These are phyloP conservation scores for Clostera curtula DNA, from an alignment of 2,888 invertebrate species.

Conservation along the genomic window DNA sequence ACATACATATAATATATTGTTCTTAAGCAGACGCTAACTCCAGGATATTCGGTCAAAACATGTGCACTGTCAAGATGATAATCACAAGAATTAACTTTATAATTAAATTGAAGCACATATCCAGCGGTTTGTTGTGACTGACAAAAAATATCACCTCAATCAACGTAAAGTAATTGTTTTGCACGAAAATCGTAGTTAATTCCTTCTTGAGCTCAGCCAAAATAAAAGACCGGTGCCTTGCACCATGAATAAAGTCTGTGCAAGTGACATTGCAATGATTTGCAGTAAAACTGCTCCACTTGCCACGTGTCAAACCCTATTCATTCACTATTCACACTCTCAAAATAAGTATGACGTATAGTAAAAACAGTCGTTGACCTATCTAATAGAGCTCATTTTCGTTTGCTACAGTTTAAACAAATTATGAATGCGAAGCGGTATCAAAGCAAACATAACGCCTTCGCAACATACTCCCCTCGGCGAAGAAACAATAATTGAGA, in stretches of 20 bases:
- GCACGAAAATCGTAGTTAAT: conserved; percentile 37
- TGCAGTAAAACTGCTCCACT: conserved; percentile 45
- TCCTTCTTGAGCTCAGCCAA: too few relatives aligned
- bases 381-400: conserved; percentile 6
- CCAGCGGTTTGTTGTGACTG: conserved; percentile 17
- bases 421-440: conserved; percentile 30
- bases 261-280: conserved; percentile 22
- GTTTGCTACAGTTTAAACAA: too few relatives aligned
- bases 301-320: conserved; percentile 60
- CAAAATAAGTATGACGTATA: too few relatives aligned
- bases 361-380: conserved; percentile 5
- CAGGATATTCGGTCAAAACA: too few relatives aligned
- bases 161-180: conserved; percentile 52
- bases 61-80: conserved; percentile 24
- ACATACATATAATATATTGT: too few relatives aligned
- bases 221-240: neutral
- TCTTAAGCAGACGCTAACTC: conserved; percentile 9
- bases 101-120: conserved; percentile 33
- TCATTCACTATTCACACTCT: conserved; percentile 56
- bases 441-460: conserved; percentile 68
- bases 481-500: conserved; percentile 59
- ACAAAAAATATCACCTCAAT: conserved; percentile 37
- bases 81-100: conserved; percentile 21
- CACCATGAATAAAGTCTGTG: conserved; percentile 12
- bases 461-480: conserved; percentile 40